phyloP scores from a whole-genome alignment of 2,797 vertebrate genomes.

The Premnoplex brunnescens region DNA sequence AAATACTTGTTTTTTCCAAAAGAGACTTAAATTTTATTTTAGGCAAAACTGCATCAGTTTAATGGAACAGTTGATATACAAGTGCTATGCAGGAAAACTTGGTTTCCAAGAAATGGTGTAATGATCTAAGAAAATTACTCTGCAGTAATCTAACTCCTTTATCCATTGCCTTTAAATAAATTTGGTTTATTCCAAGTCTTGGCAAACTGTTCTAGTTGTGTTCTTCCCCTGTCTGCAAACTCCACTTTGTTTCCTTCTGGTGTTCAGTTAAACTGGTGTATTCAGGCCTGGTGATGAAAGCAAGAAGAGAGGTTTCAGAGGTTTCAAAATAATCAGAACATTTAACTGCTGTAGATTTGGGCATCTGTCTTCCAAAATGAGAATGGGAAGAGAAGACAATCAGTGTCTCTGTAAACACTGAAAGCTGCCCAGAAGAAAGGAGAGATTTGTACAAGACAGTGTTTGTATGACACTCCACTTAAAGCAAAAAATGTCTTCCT shows the following conservation, averaged over 20 bases:
- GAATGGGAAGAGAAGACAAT: background rate
- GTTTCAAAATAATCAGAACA: background rate
- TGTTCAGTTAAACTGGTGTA: background rate
- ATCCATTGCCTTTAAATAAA: slow-evolving; percentile 6
- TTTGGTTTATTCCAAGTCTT: background rate
- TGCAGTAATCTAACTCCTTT: slow-evolving; percentile 1
- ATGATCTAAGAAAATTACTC: background rate
- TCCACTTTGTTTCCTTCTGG: background rate
- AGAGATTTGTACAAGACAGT: background rate
- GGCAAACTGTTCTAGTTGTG: background rate
- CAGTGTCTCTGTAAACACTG: background rate
- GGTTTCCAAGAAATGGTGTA: background rate
- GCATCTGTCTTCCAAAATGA: background rate
- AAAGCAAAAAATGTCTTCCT: background rate
- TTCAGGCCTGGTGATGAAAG: background rate
- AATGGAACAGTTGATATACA: background rate
- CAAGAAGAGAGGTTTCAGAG: background rate
- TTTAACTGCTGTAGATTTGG: background rate
- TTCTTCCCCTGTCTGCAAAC: background rate
- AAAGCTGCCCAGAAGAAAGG: background rate
- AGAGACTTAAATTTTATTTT: background rate
- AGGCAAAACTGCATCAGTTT: background rate
- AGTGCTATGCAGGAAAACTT: background rate
- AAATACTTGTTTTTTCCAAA: background rate
- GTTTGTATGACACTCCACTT: background rate